Base-by-base conservation (phyloP, 2,797 vertebrate genomes). In the Melanotaenia boesemani region DNA sequence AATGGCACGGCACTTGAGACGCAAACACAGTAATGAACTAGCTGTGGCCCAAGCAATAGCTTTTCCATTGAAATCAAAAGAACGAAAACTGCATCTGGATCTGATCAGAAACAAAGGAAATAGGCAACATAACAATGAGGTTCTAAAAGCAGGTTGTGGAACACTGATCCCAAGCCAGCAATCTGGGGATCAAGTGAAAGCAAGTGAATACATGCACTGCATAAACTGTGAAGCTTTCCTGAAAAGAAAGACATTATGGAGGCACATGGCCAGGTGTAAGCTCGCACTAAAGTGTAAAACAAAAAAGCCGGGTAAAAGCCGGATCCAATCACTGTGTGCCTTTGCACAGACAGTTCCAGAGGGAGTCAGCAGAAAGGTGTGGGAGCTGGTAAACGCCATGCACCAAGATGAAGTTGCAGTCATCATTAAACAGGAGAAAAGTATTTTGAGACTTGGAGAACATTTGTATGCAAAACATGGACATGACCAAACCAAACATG, bases 371-470 rank as follows among this genome's bases (percentile, higher is more conserved):
- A 48, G 1, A 8, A 72, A 72, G 8, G 22, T 76, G 18, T 80
- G 75, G 75, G 44, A 56, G 0, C 61, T 75, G 2, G 30, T 55
- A 7, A 81, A 72, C 66, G 50, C 15, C 1, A 72, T 77, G 67
- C 16, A 74, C n/a, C 68, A 73, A 67, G 73, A 74, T 66, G 30
- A 73, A 24, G 57, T 83, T 9, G 20, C 13, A 44, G 2, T 24
- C 8, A 44, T 54, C 2, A 60, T 79, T 34, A 69, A 5, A 68
- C 60, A 68, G n/a, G 64, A 77, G 4, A 66, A 37, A 48, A 55
- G 12, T 18, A 80, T 77, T 24, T 6, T 73, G 37, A 70, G 22
- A 32, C 11, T 80, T 16, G 77, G 74, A n/a, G 77, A 80, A 70
- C 62, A 77, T 24, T 44, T 86, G 0, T 76, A 64, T 34, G 22